Evolutionary conservation across 1,140 invertebrate species (phyloP), one percentile per base, ranked within the genome.

Genomic region (Paracyclopina nana): DNA sequence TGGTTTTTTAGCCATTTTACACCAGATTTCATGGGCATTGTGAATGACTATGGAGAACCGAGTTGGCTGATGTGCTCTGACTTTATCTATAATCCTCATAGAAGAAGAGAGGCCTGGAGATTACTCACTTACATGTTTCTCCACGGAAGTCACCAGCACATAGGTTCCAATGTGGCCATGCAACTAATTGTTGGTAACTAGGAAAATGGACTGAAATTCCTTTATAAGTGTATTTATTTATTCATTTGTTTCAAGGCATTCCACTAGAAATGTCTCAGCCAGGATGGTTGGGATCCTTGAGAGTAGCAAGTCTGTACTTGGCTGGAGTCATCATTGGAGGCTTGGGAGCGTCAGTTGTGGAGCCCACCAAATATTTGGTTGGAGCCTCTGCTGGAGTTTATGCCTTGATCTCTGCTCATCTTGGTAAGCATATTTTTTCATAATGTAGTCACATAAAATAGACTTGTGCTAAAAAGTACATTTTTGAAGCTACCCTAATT

Each of bases 51-150:
- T 9, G 34, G 34, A 38, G 34, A 38, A n/a, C 34, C n/a, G 3
- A 38, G 4, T 2, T 38, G 34, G 34, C 34, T 20, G 3, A 20
- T 55, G 52, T 28, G 54, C 6, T 63, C 61, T 50, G 60, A 64
- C n/a, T 58, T 73, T 4, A 69, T 72, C 6, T 73, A 71, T 57
- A 62, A 64, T 55, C 71, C 71, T 0, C 54, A 58, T 16, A 55
- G 64, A 26, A 57, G 72, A 27, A 62, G 67, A 44, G 65, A 73
- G 58, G 65, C 65, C 8, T 72, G 65, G 65, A 56, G 71, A 43
- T 73, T 64, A 55, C 46, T 73, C n/a, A 69, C 68, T 20, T 73
- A 73, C 58, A 71, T 71, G 62, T 61, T 72, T 31, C 66, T 73
- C 50, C 71, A 73, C 58, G 66, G 68, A 55, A 72, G 70, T 64